phyloP scores from a whole-genome alignment of 1,140 invertebrate genomes.

The Drosophila navojoa region DNA sequence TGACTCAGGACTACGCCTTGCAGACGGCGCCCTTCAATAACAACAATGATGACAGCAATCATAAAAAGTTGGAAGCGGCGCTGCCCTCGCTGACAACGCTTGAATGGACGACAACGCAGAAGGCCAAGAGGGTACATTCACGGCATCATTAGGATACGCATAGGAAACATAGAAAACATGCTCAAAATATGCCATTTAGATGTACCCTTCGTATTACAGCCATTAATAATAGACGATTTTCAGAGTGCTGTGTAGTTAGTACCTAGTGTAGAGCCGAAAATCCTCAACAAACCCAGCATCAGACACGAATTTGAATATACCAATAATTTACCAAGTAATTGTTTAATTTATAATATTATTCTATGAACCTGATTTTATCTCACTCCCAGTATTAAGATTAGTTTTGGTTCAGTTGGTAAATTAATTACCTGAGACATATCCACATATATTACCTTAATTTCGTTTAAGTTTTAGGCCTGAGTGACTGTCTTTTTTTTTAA shows the following conservation, averaged over 20 bases:
- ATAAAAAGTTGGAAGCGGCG: conserved; percentile 11
- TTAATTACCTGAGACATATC: conserved; percentile 13
- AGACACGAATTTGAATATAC: conserved; percentile 19
- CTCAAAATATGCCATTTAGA: conserved; percentile 24
- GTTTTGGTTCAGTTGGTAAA: not conserved
- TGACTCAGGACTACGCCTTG: conserved; percentile 57
- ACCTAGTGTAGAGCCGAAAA: conserved; percentile 12
- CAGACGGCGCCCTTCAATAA: conserved; percentile 54
- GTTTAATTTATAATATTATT: not conserved
- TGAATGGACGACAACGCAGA: conserved; percentile 47
- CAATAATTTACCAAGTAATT: conserved; percentile 29
- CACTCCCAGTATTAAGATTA: conserved; percentile 39
- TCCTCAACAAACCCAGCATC: not conserved
- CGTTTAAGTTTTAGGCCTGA: conserved; percentile 19
- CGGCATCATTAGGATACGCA: conserved; percentile 39
- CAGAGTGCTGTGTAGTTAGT: conserved; percentile 33
- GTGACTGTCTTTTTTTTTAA: conserved; percentile 27
- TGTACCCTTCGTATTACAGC: conserved; percentile 17
- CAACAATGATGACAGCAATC: conserved; percentile 30
- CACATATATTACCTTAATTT: conserved; percentile 30
- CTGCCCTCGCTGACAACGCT: conserved; percentile 41
- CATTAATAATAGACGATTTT: conserved; percentile 27
- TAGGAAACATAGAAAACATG: conserved; percentile 11
- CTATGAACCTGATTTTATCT: conserved; percentile 5
- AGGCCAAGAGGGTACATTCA: conserved; percentile 36